Percentiles rank a stretch among this genome's conserved stretches.
These are phyloP conservation scores for Catostylus mosaicus DNA, from an alignment of 30 jellyfish, hydroid and myxozoan species.

Conservation along the genomic window DNA sequence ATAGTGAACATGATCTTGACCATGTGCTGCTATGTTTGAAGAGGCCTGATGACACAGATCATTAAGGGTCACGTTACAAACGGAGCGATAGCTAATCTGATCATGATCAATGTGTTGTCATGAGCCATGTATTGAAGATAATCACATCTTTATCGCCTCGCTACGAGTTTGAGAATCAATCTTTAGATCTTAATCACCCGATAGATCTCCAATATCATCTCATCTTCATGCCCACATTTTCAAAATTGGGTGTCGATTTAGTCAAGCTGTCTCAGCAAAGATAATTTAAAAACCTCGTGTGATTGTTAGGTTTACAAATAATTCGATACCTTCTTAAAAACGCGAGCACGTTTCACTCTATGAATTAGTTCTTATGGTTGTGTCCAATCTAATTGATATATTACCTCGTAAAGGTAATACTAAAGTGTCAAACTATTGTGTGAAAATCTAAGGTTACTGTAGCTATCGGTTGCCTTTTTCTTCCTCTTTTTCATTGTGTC, in stretches of 20 bases:
- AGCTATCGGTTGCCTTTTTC: too few species aligned
- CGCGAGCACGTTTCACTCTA: too few species aligned
- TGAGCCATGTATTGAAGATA: constrained; percentile 10
- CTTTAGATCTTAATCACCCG: constrained; percentile 1
- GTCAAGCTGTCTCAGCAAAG: constrained; percentile 3
- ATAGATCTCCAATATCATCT: constrained; percentile 15
- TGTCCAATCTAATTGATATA: too few species aligned
- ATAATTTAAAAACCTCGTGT: constrained; percentile 1
- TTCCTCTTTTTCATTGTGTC: too few species aligned
- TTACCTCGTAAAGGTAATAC: too few species aligned
- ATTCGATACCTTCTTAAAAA: not conserved
- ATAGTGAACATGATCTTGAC: too few species aligned
- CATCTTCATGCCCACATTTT: not conserved
- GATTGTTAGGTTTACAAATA: not conserved
- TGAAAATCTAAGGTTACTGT: too few species aligned
- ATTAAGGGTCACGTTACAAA: constrained; percentile 2
- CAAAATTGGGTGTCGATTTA: constrained; percentile 32
- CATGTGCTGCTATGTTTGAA: not conserved
- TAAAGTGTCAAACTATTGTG: too few species aligned
- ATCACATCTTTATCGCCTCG: constrained; percentile 46
- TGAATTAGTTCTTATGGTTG: too few species aligned
- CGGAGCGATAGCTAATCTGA: constrained; percentile 13
- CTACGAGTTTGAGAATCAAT: constrained; percentile 17
- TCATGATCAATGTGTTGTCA: constrained; percentile 25
- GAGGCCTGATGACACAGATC: not conserved